Conservation (phyloP, 2,888 invertebrate genomes). For the Eilema griseolum region DNA sequence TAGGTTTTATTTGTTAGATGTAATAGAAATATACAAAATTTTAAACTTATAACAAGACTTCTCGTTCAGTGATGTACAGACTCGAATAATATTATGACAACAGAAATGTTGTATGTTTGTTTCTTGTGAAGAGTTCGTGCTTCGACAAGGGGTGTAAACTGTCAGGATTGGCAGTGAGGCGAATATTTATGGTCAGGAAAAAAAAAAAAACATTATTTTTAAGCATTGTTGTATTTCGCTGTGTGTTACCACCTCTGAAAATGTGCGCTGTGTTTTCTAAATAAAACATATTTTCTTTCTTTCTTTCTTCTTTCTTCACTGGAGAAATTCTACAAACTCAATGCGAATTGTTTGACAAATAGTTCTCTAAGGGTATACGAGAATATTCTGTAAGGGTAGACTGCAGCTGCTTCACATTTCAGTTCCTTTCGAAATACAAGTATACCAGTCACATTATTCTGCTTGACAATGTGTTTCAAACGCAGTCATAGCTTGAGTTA, state of each 20-base stretch:
- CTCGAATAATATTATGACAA: constrained; percentile 1
- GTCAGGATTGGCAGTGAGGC: too few species aligned
- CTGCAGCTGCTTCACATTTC: neutral
- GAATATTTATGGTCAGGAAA: too few species aligned
- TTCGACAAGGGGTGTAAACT: neutral
- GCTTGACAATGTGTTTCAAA: too few species aligned
- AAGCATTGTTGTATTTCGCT: too few species aligned
- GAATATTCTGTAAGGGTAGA: neutral
- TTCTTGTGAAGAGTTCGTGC: neutral
- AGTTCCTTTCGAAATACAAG: neutral
- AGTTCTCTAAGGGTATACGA: constrained; percentile 12
- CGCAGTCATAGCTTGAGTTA: too few species aligned
- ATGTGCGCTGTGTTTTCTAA: too few species aligned
- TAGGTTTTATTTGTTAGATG: too few species aligned
- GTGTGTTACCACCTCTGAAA: too few species aligned
- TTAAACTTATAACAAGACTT: neutral
- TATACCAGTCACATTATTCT: neutral
- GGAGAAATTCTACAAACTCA: constrained; percentile 5
- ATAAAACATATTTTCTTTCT: too few species aligned
- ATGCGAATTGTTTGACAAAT: constrained; percentile 1
- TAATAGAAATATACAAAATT: neutral
- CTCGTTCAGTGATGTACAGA: neutral
- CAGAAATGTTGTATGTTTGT: constrained; percentile 6
- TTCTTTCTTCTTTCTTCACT: too few species aligned
- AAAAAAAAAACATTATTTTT: too few species aligned